A percentile compares a stretch with the other conserved stretches of the same genome.
Evolutionary conservation across 2,113 vertebrate genomes (phyloP).

Genomic region (Macquaria australasica): DNA sequence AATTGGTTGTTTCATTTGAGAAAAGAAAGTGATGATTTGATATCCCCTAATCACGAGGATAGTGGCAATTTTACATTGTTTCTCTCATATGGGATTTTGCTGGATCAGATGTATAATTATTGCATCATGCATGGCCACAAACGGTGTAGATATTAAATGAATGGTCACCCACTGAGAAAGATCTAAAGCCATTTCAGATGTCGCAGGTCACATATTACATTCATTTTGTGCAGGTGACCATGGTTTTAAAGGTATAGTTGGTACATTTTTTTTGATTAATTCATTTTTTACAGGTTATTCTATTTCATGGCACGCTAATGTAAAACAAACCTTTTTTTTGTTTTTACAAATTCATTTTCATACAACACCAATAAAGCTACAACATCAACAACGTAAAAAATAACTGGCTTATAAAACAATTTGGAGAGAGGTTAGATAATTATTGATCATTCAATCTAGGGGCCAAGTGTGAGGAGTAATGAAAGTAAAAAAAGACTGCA

Average conservation of each 20-base stretch:
- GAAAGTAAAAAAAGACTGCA: conserved; percentile 19
- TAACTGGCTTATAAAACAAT: conserved; percentile 52
- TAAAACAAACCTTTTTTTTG: conserved; percentile 37
- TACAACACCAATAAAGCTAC: conserved; percentile 75
- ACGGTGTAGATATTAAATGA: conserved; percentile 60
- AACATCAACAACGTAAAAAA: conserved; percentile 57
- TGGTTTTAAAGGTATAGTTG: conserved; percentile 77
- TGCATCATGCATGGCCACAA: conserved; percentile 76
- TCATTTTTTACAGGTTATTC: conserved; percentile 62
- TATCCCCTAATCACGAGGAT: conserved; percentile 30
- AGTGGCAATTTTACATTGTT: conserved; percentile 43
- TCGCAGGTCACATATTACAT: conserved; percentile 79
- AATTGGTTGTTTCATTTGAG: conserved; percentile 49
- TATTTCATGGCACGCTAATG: conserved; percentile 71
- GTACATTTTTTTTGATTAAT: conserved; percentile 64
- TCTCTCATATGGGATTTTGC: conserved; percentile 52
- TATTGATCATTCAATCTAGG: conserved; percentile 44
- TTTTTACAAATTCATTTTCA: conserved; percentile 61
- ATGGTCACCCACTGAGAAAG: conserved; percentile 63
- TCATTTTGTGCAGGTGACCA: conserved; percentile 81
- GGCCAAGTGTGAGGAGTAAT: conserved; percentile 30
- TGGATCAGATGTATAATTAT: conserved; percentile 73
- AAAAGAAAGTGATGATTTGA: conserved; percentile 56
- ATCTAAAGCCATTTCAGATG: conserved; percentile 75
- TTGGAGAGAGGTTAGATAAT: conserved; percentile 53